phyloP scores from a whole-genome alignment of 2,797 vertebrate genomes.

The Macroramphosus scolopax region DNA sequence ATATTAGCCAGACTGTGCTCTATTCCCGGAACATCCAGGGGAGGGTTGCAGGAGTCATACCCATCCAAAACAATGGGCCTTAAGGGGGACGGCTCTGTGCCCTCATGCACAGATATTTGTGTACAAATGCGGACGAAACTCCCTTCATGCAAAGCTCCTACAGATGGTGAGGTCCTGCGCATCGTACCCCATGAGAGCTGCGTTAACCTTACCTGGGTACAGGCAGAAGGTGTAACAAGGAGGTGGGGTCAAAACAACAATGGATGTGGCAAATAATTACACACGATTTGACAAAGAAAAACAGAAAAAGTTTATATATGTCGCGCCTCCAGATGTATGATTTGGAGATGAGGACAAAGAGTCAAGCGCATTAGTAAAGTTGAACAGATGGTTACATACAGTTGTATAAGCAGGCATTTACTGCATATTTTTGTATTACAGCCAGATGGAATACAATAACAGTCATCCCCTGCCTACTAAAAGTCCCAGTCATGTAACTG shows the following conservation, averaged over 20 bases:
- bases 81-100: slow-evolving; percentile 53
- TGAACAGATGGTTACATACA: slow-evolving; percentile 45
- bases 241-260: slow-evolving; percentile 31
- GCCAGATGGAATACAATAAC: slow-evolving; percentile 10
- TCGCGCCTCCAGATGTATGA: slow-evolving; percentile 32
- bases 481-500: slow-evolving; percentile 4
- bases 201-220: slow-evolving; percentile 40
- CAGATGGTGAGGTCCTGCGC: slow-evolving; percentile 48
- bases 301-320: slow-evolving; percentile 7
- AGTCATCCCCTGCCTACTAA: too few species aligned
- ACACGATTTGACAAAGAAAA: slow-evolving; percentile 11
- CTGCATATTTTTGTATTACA: slow-evolving; percentile 17
- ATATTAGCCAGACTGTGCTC: slow-evolving; percentile 76
- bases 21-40: slow-evolving; percentile 57
- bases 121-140: slow-evolving; percentile 10
- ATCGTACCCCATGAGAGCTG: slow-evolving; percentile 36
- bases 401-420: slow-evolving; percentile 27
- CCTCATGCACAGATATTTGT: slow-evolving; percentile 30
- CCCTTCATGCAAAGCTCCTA: slow-evolving; percentile 25
- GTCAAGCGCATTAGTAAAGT: slow-evolving; percentile 14
- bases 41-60: slow-evolving; percentile 49
- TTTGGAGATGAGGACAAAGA: slow-evolving; percentile 28
- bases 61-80: slow-evolving; percentile 67
- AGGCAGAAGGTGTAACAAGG: slow-evolving; percentile 43
- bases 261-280: slow-evolving; percentile 24